Evolutionary conservation across 2,888 invertebrate genomes (phyloP).

Genomic region (Ommatoiulus sabulosus): DNA sequence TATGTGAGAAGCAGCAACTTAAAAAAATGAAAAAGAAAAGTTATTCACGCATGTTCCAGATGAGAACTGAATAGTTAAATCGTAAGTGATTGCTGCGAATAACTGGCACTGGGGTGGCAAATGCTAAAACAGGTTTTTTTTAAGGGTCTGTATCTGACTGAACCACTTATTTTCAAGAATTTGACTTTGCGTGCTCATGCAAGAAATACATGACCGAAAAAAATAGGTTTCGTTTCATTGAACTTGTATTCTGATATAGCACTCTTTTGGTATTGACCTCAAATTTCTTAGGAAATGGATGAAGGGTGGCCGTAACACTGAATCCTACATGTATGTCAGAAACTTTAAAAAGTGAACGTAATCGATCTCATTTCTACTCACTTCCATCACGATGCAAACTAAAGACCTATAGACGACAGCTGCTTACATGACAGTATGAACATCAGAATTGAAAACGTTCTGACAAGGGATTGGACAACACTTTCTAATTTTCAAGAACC

Average conservation of each 20-base stretch:
- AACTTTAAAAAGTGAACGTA: neutral
- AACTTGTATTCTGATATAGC: conserved; percentile 29
- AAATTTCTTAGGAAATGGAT: neutral
- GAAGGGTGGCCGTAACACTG: neutral
- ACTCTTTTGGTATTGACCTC: conserved; percentile 22
- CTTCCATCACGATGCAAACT: neutral
- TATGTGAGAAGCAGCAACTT: neutral
- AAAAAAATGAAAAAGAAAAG: neutral
- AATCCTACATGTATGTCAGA: neutral
- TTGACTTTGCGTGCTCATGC: conserved; percentile 48
- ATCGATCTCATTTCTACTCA: neutral
- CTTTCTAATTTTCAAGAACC: too few relatives aligned
- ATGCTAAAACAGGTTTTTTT: conserved; percentile 12
- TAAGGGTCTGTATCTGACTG: conserved; percentile 22
- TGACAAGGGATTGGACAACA: too few relatives aligned
- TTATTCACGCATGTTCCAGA: conserved; percentile 8
- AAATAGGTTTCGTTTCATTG: conserved; percentile 44
- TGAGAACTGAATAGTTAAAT: conserved; percentile 21
- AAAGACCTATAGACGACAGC: too few relatives aligned
- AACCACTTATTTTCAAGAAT: conserved; percentile 45
- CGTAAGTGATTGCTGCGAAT: conserved; percentile 25
- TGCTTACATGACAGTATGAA: too few relatives aligned
- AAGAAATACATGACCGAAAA: neutral
- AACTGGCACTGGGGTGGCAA: neutral
- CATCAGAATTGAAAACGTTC: too few relatives aligned